These are phyloP conservation scores for Cerastis leucographa DNA, from an alignment of 2,888 invertebrate genomes.

Conservation along the genomic window DNA sequence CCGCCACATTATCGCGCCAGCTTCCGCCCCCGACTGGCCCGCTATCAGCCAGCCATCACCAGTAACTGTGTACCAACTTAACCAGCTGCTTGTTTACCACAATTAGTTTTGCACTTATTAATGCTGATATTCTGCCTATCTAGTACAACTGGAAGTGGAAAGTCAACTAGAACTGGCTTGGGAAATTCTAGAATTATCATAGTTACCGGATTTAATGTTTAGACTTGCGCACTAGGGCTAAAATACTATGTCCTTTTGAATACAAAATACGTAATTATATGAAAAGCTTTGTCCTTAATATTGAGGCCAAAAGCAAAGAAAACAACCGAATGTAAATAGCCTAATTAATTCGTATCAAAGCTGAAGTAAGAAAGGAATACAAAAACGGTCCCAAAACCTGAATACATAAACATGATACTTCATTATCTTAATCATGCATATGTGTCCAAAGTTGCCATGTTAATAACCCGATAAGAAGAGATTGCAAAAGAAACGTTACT, in stretches of 20 bases:
- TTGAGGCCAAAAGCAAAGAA: neutral
- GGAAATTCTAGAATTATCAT: neutral
- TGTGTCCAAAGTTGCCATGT: neutral
- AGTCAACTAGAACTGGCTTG: neutral
- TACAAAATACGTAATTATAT: neutral
- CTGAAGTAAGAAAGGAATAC: neutral
- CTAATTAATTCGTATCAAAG: slow-evolving; percentile 20
- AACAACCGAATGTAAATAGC: slow-evolving; percentile 30
- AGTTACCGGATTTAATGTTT: neutral
- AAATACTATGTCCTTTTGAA: slow-evolving; percentile 4
- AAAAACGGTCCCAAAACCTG: slow-evolving; percentile 14
- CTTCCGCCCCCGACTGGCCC: slow-evolving; percentile 49
- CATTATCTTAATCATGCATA: slow-evolving; percentile 37
- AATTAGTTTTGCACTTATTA: slow-evolving; percentile 31
- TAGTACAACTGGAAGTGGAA: slow-evolving; percentile 10
- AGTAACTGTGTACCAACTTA: slow-evolving; percentile 21
- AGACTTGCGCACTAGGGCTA: neutral
- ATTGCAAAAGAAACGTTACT: slow-evolving; percentile 28
- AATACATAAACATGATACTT: slow-evolving; percentile 41
- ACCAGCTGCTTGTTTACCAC: slow-evolving; percentile 29
- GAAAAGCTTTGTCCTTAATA: neutral
- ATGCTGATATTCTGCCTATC: neutral
- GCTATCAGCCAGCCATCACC: slow-evolving; percentile 50
- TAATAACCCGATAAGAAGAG: slow-evolving; percentile 27
- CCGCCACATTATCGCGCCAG: slow-evolving; percentile 46